Evolutionary conservation across 1,140 invertebrate species (phyloP), one percentile per base, ranked within the genome.

Genomic region (Sycobia sp.): DNA sequence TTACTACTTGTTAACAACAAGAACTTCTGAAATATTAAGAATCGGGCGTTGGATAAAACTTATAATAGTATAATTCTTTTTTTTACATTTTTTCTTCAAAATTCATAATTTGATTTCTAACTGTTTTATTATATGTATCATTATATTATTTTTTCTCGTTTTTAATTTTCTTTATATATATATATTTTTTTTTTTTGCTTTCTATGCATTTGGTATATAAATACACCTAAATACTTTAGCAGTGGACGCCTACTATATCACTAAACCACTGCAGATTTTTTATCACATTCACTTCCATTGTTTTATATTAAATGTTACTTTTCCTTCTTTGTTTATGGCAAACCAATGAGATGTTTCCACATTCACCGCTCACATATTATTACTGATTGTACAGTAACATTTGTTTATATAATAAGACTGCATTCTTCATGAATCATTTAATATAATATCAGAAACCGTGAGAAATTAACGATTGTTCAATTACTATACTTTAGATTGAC

Each of bases 221-320:
- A 68, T 71, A 69, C 72, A 67, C 66, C 55, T 67, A 70, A 67
- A 70, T 62, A 67, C 51, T 67, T 64, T 50, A 67, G 67, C 68
- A 71, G 65, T 68, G 66, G 62, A 62, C 44, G 57, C 49, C 46
- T 66, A 67, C 43, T 69, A 58, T 36, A 62, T 49, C 10, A 59
- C 18, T 66, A 43, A 68, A 67, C 67, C 67, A 73, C 68, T 68
- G 66, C 27, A 56, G 64, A 67, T 57, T 66, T 65, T 47, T 69
- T 72, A 75, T 73, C 73, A 72, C 71, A 74, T 74, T 71, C 60
- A 67, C 68, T 71, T 69, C 65, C 67, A 67, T 65, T 49, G 56
- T 61, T 62, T 50, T 38, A 56, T 60, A 67, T 51, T 53, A 62
- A 62, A 60, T 65, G 54, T 65, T 67, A 23, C 53, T 50, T 47